Base-by-base conservation (phyloP, 2,113 vertebrate genomes). In the Vidua chalybeata region DNA sequence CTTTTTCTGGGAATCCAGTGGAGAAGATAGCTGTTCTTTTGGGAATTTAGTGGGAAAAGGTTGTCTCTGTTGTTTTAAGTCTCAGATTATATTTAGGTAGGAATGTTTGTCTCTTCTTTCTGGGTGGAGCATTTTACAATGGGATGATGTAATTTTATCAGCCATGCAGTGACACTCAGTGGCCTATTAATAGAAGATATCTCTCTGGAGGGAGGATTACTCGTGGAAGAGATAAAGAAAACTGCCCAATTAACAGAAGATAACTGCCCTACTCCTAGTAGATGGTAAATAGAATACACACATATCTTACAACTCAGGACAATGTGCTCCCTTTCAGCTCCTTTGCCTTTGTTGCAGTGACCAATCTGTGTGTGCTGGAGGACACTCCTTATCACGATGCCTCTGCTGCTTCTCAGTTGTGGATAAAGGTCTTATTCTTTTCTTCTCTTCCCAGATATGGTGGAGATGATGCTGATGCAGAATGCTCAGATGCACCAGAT, bases 381-480 rank as follows among this genome's bases (percentile, higher is more conserved):
- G n/a, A 39, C 55, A 39, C 27, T 61, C 78, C 69, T 46, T 23
- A 15, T 19, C 1, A 5, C 3, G 10, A 28, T 37, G 23, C 45
- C 39, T 66, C 64, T 77, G 28, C 52, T 87, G 64, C 45, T 45
- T 43, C 23, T 31, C 71, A 58, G 15, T 7, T 15, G 7, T 4
- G 43, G 48, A 26, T 46, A 27, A 76, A 90, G 13, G 49, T 56
- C 6, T 8, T 56, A 21, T 6, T 59, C 62, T 52, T 46, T 48
- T 3, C 37, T 22, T 24, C 27, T 66, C 73, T 84, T 69, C 68
- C 4, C 85, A 99, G 99, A 98, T 56, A 98, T 99, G 98, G 98
- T 99, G 28, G 99, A 99, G 94, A 95, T 99, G 98, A 98, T 99
- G 98, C 95, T 99, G 51, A 98, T 99, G 98, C 98, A 99, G 98